Base-by-base conservation (phyloP, 2,797 vertebrate genomes). In the Chromobotia macracanthus region DNA sequence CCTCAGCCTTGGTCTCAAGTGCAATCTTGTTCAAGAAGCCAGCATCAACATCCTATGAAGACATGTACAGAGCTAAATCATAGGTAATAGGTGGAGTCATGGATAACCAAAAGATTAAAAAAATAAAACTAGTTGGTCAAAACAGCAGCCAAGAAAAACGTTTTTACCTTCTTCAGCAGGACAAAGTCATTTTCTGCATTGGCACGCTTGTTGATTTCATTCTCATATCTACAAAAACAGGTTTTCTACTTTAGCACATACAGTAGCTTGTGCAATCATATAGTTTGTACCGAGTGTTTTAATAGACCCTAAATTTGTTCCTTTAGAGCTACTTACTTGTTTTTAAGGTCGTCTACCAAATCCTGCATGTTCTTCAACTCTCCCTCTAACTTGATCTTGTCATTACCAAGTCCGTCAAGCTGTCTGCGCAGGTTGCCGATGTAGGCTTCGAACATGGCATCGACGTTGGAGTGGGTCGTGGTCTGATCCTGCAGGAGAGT, bases 151-250 rank as follows among this genome's bases (percentile, higher is more conserved):
- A 51, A 76, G 51, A 38, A 38, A 7, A 38, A 4, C 8, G 15
- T 6, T 28, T 80, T 83, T 84, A 96, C 97, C 95, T 99, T 98
- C 90, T 99, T 99, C 46, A 98, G 92, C 83, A 98, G 92, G 82
- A 99, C 97, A 88, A 99, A 99, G 2, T 99, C 96, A 0, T 98
- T 98, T 89, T 99, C 97, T 0, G 93, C 95, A 0, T 70, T 15
- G 0, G 96, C 95, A 19, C 97, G 96, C 81, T 94, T 95, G 87
- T 98, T 98, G 91, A 99, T 99, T 92, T 99, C 97, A 81, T 97
- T 96, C 88, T 99, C 97, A 9, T 98, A 99, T 86, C 96, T 99
- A 80, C 77, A 16, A 81, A 10, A 3, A 71, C 74, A 55, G 9
- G 25, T 28, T 61, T 73, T 15, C 38, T 5, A 70, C 35, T 51